Percentiles rank a stretch among this genome's conserved stretches.
phyloP scores from a whole-genome alignment of 2,113 vertebrate species.

The Nesogale talazaci region DNA sequence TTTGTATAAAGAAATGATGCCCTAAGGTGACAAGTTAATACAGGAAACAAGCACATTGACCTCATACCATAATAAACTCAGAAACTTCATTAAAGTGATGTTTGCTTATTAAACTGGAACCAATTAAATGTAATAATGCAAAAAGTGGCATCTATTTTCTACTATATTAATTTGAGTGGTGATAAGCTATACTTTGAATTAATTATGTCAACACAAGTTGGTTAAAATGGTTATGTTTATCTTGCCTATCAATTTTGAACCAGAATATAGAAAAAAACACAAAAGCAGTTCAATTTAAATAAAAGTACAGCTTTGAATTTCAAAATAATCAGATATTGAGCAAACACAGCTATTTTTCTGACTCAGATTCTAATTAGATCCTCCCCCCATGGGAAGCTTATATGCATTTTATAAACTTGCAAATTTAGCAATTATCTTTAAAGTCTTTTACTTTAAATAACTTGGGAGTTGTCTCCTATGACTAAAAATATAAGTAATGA shows the following conservation, averaged over 20 bases:
- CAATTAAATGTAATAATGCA: constrained; percentile 67
- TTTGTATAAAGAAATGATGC: constrained; percentile 3
- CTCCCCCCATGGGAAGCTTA: constrained; percentile 61
- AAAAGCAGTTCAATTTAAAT: constrained; percentile 67
- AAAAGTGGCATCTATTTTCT: constrained; percentile 56
- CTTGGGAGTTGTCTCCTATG: constrained; percentile 51
- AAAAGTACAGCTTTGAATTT: constrained; percentile 67
- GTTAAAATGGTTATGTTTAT: constrained; percentile 54
- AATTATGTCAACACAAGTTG: constrained; percentile 49
- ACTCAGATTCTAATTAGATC: constrained; percentile 68
- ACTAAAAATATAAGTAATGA: constrained; percentile 70
- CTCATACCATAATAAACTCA: constrained; percentile 28
- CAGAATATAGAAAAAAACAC: constrained; percentile 58
- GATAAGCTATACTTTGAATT: constrained; percentile 51
- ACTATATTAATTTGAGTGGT: constrained; percentile 47
- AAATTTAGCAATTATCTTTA: constrained; percentile 78
- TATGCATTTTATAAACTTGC: constrained; percentile 72
- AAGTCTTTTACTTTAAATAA: constrained; percentile 71
- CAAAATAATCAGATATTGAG: constrained; percentile 70
- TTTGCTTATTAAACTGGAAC: constrained; percentile 69
- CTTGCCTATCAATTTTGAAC: constrained; percentile 55
- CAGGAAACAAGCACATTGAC: not conserved
- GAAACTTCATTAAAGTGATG: constrained; percentile 72
- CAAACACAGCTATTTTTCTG: constrained; percentile 67
- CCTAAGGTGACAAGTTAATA: constrained; percentile 55